These are phyloP conservation scores for Zaprionus tsacasi DNA, from an alignment of 1,140 invertebrate species.

Conservation along the genomic window DNA sequence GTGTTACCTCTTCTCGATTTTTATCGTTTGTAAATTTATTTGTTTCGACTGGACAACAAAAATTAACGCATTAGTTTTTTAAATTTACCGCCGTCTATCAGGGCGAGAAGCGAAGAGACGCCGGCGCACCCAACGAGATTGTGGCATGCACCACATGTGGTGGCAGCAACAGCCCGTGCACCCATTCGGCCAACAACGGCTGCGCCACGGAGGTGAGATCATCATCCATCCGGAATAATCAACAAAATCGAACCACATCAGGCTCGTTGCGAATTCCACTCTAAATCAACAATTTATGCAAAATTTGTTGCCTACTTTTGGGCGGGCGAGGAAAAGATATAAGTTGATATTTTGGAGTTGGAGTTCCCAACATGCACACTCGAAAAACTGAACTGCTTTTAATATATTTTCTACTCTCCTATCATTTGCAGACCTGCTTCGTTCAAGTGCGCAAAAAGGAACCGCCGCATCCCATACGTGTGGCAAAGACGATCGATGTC, in stretches of 20 bases:
- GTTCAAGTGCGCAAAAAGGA: conserved; percentile 94
- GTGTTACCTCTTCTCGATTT: not conserved
- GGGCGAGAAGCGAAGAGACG: conserved; percentile 92
- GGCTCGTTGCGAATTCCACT: not conserved
- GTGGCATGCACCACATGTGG: conserved; percentile 92
- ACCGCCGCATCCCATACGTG: conserved; percentile 94
- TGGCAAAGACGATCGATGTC: conserved; percentile 97
- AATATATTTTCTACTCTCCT: not conserved
- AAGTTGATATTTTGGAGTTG: not conserved
- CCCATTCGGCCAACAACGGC: conserved; percentile 93
- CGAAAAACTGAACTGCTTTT: not conserved
- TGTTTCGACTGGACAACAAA: conserved; percentile 1
- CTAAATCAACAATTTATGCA: not conserved
- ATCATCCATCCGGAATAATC: not conserved
- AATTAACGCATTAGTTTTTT: conserved; percentile 78
- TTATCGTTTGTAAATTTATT: conserved; percentile 13
- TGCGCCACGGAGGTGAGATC: conserved; percentile 91
- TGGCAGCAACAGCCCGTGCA: conserved; percentile 90
- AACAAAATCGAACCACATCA: not conserved
- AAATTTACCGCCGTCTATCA: conserved; percentile 85
- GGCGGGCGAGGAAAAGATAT: too few species aligned
- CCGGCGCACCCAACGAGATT: conserved; percentile 90
- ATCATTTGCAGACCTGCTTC: conserved; percentile 86
- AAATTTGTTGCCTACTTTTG: not conserved
- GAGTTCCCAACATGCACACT: not conserved